These are phyloP conservation scores for Acrobasis repandana DNA, from an alignment of 2,888 invertebrate genomes.

Conservation along the genomic window DNA sequence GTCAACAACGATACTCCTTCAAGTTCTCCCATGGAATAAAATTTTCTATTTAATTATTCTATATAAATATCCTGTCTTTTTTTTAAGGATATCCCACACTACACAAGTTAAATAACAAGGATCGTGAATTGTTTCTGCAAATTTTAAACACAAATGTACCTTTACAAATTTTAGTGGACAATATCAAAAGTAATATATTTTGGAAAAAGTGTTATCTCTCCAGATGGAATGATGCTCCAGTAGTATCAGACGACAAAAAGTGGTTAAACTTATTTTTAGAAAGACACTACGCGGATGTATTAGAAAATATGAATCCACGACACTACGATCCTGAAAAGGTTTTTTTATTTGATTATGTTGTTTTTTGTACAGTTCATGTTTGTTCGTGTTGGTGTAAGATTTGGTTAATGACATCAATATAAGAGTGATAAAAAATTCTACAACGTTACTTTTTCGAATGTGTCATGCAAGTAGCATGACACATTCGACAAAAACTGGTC, in stretches of 20 bases:
- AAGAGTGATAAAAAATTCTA: no score
- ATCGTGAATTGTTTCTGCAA: slow-evolving; percentile 69
- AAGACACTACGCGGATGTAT: slow-evolving; percentile 67
- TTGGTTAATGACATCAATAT: no score
- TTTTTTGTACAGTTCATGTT: not conserved
- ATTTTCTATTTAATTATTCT: slow-evolving; percentile 1
- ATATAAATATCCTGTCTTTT: not conserved
- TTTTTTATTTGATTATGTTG: not conserved
- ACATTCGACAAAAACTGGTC: no score
- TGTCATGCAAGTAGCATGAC: no score
- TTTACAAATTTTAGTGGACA: slow-evolving; percentile 69
- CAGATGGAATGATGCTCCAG: slow-evolving; percentile 60
- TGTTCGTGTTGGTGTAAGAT: no score
- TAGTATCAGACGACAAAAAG: slow-evolving; percentile 50
- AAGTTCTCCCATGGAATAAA: no score
- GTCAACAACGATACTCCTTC: no score
- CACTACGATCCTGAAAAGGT: slow-evolving; percentile 79
- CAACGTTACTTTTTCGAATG: no score
- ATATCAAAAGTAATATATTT: slow-evolving; percentile 73
- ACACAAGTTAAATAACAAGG: slow-evolving; percentile 63
- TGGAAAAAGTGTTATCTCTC: slow-evolving; percentile 73
- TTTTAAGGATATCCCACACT: slow-evolving; percentile 39
- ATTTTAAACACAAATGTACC: slow-evolving; percentile 66
- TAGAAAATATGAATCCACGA: slow-evolving; percentile 75
- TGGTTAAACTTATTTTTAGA: slow-evolving; percentile 77